Percentiles rank a stretch among this genome's conserved stretches.
These are phyloP conservation scores for Athene cunicularia DNA, from an alignment of 2,113 vertebrate genomes.

Conservation along the genomic window DNA sequence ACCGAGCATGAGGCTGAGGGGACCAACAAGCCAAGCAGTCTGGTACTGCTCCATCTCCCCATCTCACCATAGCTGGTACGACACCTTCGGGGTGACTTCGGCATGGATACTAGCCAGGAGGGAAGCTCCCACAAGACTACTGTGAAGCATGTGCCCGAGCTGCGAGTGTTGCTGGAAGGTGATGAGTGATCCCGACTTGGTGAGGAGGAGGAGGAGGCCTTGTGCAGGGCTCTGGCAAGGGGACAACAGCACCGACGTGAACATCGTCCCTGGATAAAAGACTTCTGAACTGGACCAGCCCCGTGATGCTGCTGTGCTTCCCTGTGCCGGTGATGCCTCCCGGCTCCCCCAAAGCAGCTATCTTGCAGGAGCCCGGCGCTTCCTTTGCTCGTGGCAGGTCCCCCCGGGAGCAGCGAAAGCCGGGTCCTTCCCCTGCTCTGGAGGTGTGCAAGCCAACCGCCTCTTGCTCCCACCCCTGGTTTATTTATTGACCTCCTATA, in stretches of 20 bases:
- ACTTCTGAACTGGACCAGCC: not conserved
- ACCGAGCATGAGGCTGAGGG: conserved; percentile 63
- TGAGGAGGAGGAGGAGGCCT: not conserved
- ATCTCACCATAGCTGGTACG: conserved; percentile 71
- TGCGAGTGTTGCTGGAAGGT: not conserved
- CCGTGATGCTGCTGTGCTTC: not conserved
- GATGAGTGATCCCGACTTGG: not conserved
- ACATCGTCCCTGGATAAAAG: not conserved
- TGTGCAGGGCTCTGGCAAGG: not conserved
- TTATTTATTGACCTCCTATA: conserved; percentile 92
- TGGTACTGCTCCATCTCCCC: conserved; percentile 73
- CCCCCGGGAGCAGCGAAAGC: not conserved
- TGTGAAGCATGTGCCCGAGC: conserved; percentile 21
- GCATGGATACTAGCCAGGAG: conserved; percentile 6
- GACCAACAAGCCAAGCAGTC: conserved; percentile 76
- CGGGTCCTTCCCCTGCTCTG: not conserved
- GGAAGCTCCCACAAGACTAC: conserved; percentile 29
- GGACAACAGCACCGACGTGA: not conserved
- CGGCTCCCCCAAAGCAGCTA: not conserved
- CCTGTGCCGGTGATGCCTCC: not conserved
- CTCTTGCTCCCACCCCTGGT: conserved; percentile 13
- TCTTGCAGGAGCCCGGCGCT: conserved; percentile 57
- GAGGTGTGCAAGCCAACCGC: not conserved
- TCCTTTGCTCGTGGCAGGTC: not conserved
- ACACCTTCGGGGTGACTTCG: not conserved